Evolutionary conservation across 2,113 vertebrate genomes (phyloP).

Genomic region (Redunca redunca): DNA sequence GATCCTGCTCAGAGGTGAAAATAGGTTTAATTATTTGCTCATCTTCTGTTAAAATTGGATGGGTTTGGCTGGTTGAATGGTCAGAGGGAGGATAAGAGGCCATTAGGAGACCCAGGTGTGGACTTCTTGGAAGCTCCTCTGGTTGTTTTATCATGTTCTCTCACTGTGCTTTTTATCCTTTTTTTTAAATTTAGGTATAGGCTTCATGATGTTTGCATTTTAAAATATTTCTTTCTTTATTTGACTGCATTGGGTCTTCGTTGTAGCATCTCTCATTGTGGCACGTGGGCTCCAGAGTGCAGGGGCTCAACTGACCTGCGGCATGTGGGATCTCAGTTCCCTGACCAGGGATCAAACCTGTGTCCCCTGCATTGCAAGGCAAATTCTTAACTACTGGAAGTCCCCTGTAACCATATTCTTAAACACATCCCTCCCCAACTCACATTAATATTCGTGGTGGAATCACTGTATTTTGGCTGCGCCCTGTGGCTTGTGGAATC

Average conservation of each 20-base stretch:
- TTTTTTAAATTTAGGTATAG: not conserved
- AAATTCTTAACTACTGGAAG: not conserved
- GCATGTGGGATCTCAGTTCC: not conserved
- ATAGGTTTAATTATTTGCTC: not conserved
- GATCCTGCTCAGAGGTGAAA: not conserved
- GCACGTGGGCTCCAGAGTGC: not conserved
- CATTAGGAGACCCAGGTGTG: not conserved
- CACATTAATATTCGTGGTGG: not conserved
- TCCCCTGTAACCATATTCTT: not conserved
- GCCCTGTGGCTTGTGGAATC: not conserved
- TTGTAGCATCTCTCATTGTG: not conserved
- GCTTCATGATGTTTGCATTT: not conserved
- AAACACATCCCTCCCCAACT: not conserved
- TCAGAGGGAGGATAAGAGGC: not conserved
- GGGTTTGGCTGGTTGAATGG: not conserved
- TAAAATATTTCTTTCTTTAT: not conserved
- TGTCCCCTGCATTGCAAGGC: not conserved
- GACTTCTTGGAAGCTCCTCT: not conserved
- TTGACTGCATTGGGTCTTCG: not conserved
- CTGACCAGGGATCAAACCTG: rapidly evolving
- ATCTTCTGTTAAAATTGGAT: not conserved
- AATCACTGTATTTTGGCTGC: not conserved
- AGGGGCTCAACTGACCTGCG: not conserved
- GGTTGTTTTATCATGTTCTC: not conserved
- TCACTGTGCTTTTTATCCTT: not conserved